Conservation (phyloP, 1,140 invertebrate genomes). For the Oppia nitens region DNA sequence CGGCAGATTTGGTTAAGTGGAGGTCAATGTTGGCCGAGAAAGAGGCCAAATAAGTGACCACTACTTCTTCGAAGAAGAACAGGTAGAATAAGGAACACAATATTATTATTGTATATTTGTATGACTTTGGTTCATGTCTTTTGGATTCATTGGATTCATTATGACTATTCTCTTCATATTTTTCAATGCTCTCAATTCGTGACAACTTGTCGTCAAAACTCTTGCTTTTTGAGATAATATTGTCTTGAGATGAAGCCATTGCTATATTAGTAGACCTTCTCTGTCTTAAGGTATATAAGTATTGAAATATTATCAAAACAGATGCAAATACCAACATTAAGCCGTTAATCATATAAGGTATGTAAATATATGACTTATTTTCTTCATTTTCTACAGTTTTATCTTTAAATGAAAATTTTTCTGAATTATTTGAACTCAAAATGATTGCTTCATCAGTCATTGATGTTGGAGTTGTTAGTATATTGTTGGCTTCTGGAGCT, state of each 20-base stretch:
- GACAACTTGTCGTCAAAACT: not conserved
- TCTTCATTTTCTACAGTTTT: not conserved
- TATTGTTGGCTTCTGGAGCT: not conserved
- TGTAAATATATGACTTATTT: not conserved
- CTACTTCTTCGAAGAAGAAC: constrained; percentile 9
- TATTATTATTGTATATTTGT: not conserved
- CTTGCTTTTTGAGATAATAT: not conserved
- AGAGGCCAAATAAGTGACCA: constrained; percentile 6
- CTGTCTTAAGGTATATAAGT: not conserved
- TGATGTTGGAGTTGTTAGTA: not conserved
- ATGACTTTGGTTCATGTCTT: not conserved
- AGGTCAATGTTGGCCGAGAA: not conserved
- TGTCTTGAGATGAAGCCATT: not conserved
- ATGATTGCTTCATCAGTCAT: not conserved
- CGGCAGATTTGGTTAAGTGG: not conserved
- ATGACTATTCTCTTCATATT: no score
- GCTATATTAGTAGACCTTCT: not conserved
- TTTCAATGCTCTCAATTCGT: not conserved
- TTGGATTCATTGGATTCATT: no score
- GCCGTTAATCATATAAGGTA: not conserved
- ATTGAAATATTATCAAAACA: not conserved
- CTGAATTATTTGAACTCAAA: not conserved
- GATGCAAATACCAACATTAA: not conserved
- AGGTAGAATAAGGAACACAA: constrained; percentile 6
- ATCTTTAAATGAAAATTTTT: no score